Percentiles rank a stretch among this genome's conserved stretches.
Evolutionary conservation across 2,113 vertebrate genomes (phyloP).

Genomic region (Echinops telfairi): DNA sequence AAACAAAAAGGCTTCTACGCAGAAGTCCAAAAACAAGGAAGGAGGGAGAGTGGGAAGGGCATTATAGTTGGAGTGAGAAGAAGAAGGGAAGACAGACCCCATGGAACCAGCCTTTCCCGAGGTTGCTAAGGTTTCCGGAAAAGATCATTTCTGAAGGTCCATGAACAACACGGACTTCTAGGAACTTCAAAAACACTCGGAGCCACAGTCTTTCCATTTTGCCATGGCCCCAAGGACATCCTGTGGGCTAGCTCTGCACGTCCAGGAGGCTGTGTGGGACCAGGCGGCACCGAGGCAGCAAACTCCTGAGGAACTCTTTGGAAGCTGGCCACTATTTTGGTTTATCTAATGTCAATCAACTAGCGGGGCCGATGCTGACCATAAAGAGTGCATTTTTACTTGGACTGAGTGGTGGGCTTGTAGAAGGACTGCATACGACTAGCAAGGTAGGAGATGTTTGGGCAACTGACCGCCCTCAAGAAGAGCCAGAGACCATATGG

Average conservation of each 20-base stretch:
- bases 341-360: conserved; percentile 49
- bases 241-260: not conserved
- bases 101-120: not conserved
- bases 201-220: conserved; percentile 19
- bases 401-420: not conserved
- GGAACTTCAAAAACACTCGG: conserved; percentile 35
- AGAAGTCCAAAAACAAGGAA: conserved; percentile 64
- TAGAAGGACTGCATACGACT: not conserved
- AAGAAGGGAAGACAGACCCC: not conserved
- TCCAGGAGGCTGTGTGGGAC: not conserved
- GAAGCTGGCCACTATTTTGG: conserved; percentile 49
- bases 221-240: not conserved
- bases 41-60: not conserved
- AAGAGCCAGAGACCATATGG: not conserved
- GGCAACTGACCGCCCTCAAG: not conserved
- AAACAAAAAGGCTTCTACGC: conserved; percentile 71
- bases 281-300: conserved; percentile 17
- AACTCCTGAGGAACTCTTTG: conserved; percentile 12
- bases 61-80: conserved; percentile 56
- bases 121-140: not conserved
- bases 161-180: conserved; percentile 40
- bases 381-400: conserved; percentile 24
- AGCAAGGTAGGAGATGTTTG: not conserved
- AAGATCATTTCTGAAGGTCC: conserved; percentile 27
- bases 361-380: not conserved